Conservation (phyloP, 2,113 vertebrate species). For the Falcunculus frontatus region DNA sequence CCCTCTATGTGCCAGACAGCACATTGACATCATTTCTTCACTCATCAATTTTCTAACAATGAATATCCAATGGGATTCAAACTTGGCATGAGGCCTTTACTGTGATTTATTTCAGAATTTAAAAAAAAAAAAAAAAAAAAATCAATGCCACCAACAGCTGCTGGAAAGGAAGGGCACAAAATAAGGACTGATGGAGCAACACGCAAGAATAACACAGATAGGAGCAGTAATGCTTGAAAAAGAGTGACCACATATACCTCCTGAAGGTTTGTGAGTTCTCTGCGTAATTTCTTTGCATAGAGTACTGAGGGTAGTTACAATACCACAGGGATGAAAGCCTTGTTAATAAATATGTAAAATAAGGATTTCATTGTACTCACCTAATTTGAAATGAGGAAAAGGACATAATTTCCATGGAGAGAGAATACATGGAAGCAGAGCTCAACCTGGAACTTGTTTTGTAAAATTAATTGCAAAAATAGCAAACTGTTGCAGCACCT, state of each 20-base stretch:
- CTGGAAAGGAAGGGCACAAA: neutral
- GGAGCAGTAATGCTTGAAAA: neutral
- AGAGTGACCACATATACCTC: neutral
- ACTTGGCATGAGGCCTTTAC: neutral
- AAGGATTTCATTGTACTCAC: slow-evolving; percentile 61
- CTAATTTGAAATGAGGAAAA: slow-evolving; percentile 70
- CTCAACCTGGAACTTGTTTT: slow-evolving; percentile 25
- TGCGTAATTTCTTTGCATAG: slow-evolving; percentile 16
- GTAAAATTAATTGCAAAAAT: slow-evolving; percentile 7
- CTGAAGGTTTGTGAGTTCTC: neutral
- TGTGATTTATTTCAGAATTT: neutral
- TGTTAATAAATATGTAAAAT: slow-evolving; percentile 77
- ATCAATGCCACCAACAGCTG: neutral
- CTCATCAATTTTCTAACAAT: neutral
- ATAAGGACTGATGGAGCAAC: neutral
- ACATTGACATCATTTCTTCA: neutral
- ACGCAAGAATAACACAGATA: neutral
- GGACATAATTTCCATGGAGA: slow-evolving; percentile 61
- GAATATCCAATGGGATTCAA: neutral
- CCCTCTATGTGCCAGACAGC: slow-evolving; percentile 1
- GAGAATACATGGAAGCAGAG: slow-evolving; percentile 49
- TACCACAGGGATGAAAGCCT: slow-evolving; percentile 61
- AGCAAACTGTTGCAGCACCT: neutral
- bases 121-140: neutral
- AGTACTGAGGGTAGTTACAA: slow-evolving; percentile 63